Evolutionary conservation across 2,797 vertebrate genomes (phyloP).

Genomic region (Peromyscus nudipes): DNA sequence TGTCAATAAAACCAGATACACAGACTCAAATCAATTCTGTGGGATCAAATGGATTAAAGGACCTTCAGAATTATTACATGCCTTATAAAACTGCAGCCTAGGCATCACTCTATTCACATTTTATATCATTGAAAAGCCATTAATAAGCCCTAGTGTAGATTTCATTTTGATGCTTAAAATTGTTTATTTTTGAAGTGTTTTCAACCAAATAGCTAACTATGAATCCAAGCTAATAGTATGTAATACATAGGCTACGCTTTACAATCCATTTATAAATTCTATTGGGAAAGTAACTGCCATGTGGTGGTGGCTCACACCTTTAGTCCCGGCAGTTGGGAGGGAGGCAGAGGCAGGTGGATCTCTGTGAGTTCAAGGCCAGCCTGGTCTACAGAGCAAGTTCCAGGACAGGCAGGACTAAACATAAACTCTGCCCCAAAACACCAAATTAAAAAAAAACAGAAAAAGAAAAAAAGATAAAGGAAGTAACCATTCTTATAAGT

Average conservation of each 20-base stretch:
- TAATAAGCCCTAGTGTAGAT: not conserved
- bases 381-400: not conserved
- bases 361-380: not conserved
- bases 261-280: not conserved
- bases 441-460: not conserved
- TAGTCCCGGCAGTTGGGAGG: not conserved
- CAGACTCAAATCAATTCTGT: not conserved
- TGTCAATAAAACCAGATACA: not conserved
- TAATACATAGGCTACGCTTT: not conserved
- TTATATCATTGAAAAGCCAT: constrained; percentile 14
- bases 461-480: not conserved
- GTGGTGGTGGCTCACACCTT: not conserved
- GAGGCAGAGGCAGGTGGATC: too few species aligned
- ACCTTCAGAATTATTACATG: not conserved
- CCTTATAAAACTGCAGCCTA: not conserved
- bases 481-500: not conserved
- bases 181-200: not conserved
- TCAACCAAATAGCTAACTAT: not conserved
- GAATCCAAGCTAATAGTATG: not conserved
- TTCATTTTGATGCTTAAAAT: not conserved
- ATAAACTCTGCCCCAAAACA: not conserved
- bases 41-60: not conserved
- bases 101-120: not conserved
- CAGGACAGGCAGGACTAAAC: not conserved
- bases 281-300: not conserved